phyloP scores from a whole-genome alignment of 2,888 invertebrate species.

The Tetragonisca angustula region DNA sequence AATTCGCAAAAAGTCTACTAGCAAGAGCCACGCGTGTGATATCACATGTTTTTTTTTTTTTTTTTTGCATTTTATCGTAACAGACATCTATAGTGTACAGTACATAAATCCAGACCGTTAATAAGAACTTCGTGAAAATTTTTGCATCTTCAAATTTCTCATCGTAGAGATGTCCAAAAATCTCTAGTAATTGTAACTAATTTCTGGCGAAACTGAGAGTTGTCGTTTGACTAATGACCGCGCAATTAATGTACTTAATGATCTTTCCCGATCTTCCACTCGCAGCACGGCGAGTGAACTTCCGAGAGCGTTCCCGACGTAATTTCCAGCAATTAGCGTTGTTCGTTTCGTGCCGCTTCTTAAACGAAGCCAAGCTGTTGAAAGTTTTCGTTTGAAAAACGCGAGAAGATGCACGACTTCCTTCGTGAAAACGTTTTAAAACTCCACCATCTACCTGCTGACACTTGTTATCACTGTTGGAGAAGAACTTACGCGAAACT shows the following conservation, averaged over 20 bases:
- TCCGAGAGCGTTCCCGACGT: not conserved
- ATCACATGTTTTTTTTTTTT: too few species aligned
- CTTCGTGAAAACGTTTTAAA: not conserved
- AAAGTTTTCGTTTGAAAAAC: not conserved
- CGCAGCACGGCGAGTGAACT: constrained; percentile 2
- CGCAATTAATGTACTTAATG: constrained; percentile 42
- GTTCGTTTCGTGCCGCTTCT: not conserved
- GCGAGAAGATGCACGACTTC: too few species aligned
- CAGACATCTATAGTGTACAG: too few species aligned
- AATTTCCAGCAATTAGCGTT: constrained; percentile 6
- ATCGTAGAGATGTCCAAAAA: too few species aligned
- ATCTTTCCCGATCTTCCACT: constrained; percentile 8
- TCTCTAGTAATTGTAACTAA: too few species aligned
- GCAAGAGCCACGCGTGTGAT: too few species aligned
- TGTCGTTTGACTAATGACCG: constrained; percentile 41
- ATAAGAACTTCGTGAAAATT: too few species aligned
- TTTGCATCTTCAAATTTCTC: too few species aligned
- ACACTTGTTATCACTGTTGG: constrained; percentile 7
- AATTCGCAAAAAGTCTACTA: too few species aligned
- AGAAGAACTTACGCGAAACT: not conserved
- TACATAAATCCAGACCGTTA: too few species aligned
- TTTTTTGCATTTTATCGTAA: too few species aligned
- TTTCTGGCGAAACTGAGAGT: not conserved
- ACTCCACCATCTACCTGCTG: not conserved
- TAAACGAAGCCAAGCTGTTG: not conserved